Evolutionary conservation across 1,140 invertebrate species (phyloP).

Genomic region (Ditylenchus dipsaci): DNA sequence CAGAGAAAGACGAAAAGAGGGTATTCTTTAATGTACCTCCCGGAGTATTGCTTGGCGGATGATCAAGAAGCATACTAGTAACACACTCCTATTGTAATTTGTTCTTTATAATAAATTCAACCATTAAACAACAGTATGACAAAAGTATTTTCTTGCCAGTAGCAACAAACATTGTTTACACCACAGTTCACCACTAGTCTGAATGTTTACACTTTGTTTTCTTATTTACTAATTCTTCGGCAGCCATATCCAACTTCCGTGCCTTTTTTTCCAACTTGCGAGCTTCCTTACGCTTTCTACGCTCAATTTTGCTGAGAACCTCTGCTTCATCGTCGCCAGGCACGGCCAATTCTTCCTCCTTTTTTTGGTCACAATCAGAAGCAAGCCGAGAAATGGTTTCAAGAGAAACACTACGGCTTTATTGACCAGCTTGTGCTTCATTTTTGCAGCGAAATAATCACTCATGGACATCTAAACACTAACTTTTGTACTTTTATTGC

Average conservation of each 20-base stretch:
- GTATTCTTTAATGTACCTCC: constrained; percentile 36
- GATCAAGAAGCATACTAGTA: not conserved
- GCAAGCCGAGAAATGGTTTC: too few species aligned
- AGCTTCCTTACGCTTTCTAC: not conserved
- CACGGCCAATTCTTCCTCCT: not conserved
- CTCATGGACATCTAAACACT: constrained; percentile 7
- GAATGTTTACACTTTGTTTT: too few species aligned
- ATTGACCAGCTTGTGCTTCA: not conserved
- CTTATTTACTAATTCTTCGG: too few species aligned
- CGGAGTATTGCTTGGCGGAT: constrained; percentile 13
- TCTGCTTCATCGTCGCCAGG: not conserved
- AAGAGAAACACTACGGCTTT: too few species aligned
- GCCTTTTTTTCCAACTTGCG: too few species aligned
- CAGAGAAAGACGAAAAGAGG: constrained; percentile 36
- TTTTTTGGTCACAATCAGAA: not conserved
- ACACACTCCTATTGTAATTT: not conserved
- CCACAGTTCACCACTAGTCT: not conserved
- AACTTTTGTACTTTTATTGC: too few species aligned
- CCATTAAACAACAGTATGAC: not conserved
- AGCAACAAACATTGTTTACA: not conserved
- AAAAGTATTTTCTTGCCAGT: constrained; percentile 1
- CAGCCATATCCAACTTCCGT: too few species aligned
- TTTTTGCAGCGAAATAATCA: constrained; percentile 32
- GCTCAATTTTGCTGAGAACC: not conserved
- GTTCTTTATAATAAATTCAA: not conserved